Conservation (phyloP, 2,113 vertebrate species). For the Protobothrops flavoviridis region DNA sequence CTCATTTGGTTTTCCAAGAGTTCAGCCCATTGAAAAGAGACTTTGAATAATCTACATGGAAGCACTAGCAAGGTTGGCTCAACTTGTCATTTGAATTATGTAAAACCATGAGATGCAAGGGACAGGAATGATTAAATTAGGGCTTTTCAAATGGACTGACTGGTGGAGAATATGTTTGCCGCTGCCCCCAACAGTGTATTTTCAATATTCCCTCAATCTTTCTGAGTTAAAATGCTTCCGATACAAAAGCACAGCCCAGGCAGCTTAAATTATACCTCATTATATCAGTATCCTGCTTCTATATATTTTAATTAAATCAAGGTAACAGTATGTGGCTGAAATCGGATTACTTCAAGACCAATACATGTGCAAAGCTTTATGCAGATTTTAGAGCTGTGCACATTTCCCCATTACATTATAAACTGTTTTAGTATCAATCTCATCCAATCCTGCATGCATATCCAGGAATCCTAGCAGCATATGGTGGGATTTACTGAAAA, state of each 20-base stretch:
- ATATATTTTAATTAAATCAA: slow-evolving; percentile 2
- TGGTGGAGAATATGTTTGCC: neutral
- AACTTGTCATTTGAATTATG: slow-evolving; percentile 53
- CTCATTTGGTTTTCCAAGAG: slow-evolving; percentile 46
- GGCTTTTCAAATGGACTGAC: slow-evolving; percentile 20
- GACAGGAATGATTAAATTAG: slow-evolving; percentile 10
- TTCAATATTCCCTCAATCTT: neutral
- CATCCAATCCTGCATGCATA: slow-evolving; percentile 7
- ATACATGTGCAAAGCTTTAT: slow-evolving; percentile 31
- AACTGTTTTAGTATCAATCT: slow-evolving; percentile 26
- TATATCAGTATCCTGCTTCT: slow-evolving; percentile 6
- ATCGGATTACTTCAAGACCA: slow-evolving; percentile 18
- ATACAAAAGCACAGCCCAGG: slow-evolving; percentile 15
- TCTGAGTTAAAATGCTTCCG: neutral
- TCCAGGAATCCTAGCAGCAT: slow-evolving; percentile 27
- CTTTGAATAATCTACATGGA: slow-evolving; percentile 44
- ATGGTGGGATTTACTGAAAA: slow-evolving; percentile 36
- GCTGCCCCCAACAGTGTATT: neutral
- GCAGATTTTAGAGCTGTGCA: slow-evolving; percentile 37
- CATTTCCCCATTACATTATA: slow-evolving; percentile 31
- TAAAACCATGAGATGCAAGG: slow-evolving; percentile 42
- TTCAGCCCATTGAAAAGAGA: slow-evolving; percentile 48
- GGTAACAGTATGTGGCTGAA: neutral
- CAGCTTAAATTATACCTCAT: slow-evolving; percentile 18
- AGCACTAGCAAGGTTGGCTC: slow-evolving; percentile 47